These are phyloP conservation scores for mouse (Mus musculus) DNA, from an alignment of 2,113 vertebrate species.

Conservation along the genomic window DNA sequence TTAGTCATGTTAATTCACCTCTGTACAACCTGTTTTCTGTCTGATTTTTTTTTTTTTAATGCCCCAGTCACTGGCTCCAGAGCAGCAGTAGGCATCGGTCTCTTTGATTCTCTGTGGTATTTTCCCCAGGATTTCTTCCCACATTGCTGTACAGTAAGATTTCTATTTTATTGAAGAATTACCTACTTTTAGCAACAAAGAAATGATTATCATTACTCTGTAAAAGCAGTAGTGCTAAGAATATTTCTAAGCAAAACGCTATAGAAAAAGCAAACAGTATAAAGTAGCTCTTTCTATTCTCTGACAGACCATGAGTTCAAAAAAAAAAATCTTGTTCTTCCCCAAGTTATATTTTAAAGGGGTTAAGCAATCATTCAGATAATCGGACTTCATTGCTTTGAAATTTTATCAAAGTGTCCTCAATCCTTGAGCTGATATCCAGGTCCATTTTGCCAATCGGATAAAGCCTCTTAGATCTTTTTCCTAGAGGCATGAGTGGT, in stretches of 20 bases:
- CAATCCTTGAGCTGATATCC: conserved; percentile 82
- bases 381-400: conserved; percentile 82
- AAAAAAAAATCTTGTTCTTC: conserved; percentile 46
- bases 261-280: conserved; percentile 61
- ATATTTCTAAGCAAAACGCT: conserved; percentile 63
- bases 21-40: conserved; percentile 75
- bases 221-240: conserved; percentile 5
- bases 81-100: conserved; percentile 28
- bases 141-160: background rate
- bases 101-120: conserved; percentile 31
- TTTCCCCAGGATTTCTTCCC: background rate
- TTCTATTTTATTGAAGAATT: conserved; percentile 52
- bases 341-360: conserved; percentile 79
- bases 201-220: background rate
- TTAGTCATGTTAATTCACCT: conserved; percentile 41
- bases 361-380: conserved; percentile 82
- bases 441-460: conserved; percentile 86
- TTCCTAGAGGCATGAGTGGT: conserved; percentile 79
- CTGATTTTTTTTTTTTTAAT: conserved; percentile 53
- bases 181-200: background rate
- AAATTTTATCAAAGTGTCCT: conserved; percentile 86
- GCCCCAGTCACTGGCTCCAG: conserved; percentile 28
- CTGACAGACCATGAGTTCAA: conserved; percentile 62
- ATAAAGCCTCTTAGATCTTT: conserved; percentile 84
- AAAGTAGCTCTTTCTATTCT: conserved; percentile 62